Percentiles rank a stretch among this genome's conserved stretches.
Evolutionary conservation across 1,140 invertebrate genomes (phyloP).

Genomic region (Colletes gigas): DNA sequence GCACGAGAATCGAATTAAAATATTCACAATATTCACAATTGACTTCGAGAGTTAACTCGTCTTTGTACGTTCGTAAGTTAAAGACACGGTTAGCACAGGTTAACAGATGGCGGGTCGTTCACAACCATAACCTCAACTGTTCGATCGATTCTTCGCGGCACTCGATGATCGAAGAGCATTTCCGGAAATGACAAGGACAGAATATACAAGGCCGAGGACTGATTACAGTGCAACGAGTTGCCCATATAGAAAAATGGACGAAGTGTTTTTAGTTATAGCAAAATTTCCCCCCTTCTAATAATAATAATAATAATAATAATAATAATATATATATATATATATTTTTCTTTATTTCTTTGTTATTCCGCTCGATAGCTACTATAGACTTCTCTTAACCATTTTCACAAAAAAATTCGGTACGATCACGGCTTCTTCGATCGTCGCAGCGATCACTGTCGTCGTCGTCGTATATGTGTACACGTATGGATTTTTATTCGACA

Average conservation of each 20-base stretch:
- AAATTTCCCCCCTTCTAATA: constrained; percentile 56
- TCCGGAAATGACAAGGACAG: constrained; percentile 56
- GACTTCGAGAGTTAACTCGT: no score
- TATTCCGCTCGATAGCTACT: constrained; percentile 49
- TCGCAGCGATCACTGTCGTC: constrained; percentile 52
- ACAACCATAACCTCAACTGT: no score
- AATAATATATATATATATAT: constrained; percentile 41
- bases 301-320: constrained; percentile 50
- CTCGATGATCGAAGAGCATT: constrained; percentile 17
- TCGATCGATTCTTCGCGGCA: constrained; percentile 18
- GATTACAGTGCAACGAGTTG: constrained; percentile 68
- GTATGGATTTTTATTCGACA: neutral
- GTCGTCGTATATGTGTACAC: constrained; percentile 24
- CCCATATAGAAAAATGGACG: constrained; percentile 74
- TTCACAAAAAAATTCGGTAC: constrained; percentile 54
- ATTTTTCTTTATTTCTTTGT: constrained; percentile 41
- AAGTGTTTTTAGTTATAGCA: constrained; percentile 69
- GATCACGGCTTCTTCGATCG: constrained; percentile 58
- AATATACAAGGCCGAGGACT: constrained; percentile 68
- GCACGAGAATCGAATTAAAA: no score
- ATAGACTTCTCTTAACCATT: constrained; percentile 48
- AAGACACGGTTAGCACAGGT: no score
- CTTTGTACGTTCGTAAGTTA: no score
- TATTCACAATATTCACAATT: no score
- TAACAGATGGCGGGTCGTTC: no score